Evolutionary conservation across 2,113 vertebrate species (phyloP), one percentile per base, ranked within the genome.

Genomic region (Apaloderma vittatum): DNA sequence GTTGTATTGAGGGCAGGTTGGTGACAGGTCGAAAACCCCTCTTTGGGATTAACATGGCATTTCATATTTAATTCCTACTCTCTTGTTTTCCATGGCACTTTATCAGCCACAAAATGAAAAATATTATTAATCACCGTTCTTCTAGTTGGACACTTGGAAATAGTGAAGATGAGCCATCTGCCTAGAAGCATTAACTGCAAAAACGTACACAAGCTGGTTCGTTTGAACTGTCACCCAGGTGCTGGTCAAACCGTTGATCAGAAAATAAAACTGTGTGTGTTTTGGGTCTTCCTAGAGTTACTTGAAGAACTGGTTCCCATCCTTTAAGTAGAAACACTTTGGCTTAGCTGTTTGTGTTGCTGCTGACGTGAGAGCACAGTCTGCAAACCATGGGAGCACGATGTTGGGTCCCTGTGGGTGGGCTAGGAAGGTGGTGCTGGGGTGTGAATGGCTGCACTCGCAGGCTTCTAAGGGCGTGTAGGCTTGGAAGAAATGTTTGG

Each of bases 311-410:
- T 32, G 3, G 29, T 76, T 73, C 40, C 66, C 4, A 1, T 49
- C 22, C 10, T 40, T 29, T 40, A 4, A 15, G 19, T 22, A 49
- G 27, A 46, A 49, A 32, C 21, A 18, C 46, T 71, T 58, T 11
- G 24, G 6, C 3, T 77, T 70, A 34, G 55, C 61, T 43, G 6
- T 49, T 80, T 32, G 34, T 1, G 0, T 81, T 57, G n/a, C 36
- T 3, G 1, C 32, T 34, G 36, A 5, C 66, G 9, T 8, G 0
- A 27, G 36, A 59, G 5, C 0, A 1, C 2, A 2, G 8, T 27
- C 67, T 48, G 24, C 40, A 71, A 15, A 71, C 26, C 24, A 4
- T 19, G 21, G 17, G 34, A 57, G 87, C 19, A 32, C 5, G 55
- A 17, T 32, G 34, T 20, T 2, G 4, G 24, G 18, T 80, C 17